phyloP scores from a whole-genome alignment of 2,888 invertebrate species.

The Liposcelis brunnea region DNA sequence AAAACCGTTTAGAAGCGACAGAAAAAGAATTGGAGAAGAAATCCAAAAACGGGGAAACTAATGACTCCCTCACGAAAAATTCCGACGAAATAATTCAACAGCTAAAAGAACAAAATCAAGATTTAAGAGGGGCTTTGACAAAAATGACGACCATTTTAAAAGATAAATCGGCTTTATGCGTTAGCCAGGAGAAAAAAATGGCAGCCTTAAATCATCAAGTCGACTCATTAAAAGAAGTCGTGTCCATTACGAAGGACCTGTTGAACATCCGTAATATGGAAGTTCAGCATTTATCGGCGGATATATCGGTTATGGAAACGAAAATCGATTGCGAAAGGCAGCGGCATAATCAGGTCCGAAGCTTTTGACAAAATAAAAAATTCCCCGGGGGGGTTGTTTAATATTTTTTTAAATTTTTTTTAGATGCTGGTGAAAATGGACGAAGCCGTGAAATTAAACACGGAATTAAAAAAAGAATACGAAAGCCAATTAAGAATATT shows the following conservation, averaged over 20 bases:
- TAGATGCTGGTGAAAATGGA: slow-evolving; percentile 48
- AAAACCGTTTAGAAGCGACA: no score
- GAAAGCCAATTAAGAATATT: slow-evolving; percentile 58
- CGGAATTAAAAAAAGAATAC: slow-evolving; percentile 58
- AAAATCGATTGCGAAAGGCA: slow-evolving; percentile 56
- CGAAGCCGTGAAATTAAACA: slow-evolving; percentile 52
- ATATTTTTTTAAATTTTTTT: neutral
- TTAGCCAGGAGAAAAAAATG: slow-evolving; percentile 64
- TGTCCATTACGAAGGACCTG: slow-evolving; percentile 63
- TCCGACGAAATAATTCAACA: neutral
- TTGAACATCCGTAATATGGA: slow-evolving; percentile 62
- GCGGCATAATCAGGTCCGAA: slow-evolving; percentile 36
- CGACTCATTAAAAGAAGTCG: slow-evolving; percentile 59
- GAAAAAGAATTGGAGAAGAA: no score
- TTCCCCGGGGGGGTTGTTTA: neutral
- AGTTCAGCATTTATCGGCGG: slow-evolving; percentile 54
- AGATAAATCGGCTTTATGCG: slow-evolving; percentile 56
- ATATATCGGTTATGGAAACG: slow-evolving; percentile 48
- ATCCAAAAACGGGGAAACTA: no score
- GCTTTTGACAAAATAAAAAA: no score
- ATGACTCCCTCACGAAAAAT: no score
- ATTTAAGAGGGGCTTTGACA: slow-evolving; percentile 17
- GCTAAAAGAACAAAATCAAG: slow-evolving; percentile 15
- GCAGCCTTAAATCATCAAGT: slow-evolving; percentile 51
- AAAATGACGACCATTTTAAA: slow-evolving; percentile 18